phyloP scores from a whole-genome alignment of 64 coral and sea anemone species.

The Montipora foliosa region DNA sequence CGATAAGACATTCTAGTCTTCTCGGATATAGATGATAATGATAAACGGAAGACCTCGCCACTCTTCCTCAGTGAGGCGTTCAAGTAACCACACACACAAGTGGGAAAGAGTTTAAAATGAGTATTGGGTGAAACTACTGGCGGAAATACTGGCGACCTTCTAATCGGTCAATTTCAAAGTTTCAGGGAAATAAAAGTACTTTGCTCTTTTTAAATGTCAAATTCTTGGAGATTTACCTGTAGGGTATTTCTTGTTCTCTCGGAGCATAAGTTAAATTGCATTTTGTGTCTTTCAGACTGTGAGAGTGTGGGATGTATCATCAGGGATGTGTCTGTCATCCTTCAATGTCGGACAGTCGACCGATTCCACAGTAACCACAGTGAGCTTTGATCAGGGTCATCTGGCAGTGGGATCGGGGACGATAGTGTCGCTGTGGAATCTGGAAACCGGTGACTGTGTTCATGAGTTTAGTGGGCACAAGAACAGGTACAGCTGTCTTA shows the following conservation, averaged over 20 bases:
- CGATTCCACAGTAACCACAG: slow-evolving; percentile 71
- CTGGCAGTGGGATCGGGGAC: slow-evolving; percentile 81
- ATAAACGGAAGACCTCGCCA: too few relatives aligned
- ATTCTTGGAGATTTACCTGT: too few relatives aligned
- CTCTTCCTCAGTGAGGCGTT: too few relatives aligned
- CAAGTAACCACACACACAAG: too few relatives aligned
- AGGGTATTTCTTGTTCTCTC: not conserved
- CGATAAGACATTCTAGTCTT: too few relatives aligned
- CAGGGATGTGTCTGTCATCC: slow-evolving; percentile 74
- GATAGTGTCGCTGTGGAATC: slow-evolving; percentile 82
- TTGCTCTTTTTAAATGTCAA: too few relatives aligned
- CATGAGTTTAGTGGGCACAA: slow-evolving; percentile 93
- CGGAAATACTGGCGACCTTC: too few relatives aligned
- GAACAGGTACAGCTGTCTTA: slow-evolving; percentile 60
- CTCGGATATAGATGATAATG: too few relatives aligned
- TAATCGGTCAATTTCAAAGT: too few relatives aligned
- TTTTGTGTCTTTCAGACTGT: slow-evolving; percentile 69
- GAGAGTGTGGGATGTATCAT: slow-evolving; percentile 84
- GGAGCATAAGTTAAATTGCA: not conserved
- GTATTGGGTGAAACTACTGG: too few relatives aligned
- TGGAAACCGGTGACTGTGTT: slow-evolving; percentile 75
- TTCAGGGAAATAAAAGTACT: too few relatives aligned
- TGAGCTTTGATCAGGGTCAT: slow-evolving; percentile 91
- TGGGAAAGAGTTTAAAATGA: too few relatives aligned
- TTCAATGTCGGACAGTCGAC: slow-evolving; percentile 72